phyloP scores from a whole-genome alignment of 2,113 vertebrate species.

The Toxotes jaculatrix region DNA sequence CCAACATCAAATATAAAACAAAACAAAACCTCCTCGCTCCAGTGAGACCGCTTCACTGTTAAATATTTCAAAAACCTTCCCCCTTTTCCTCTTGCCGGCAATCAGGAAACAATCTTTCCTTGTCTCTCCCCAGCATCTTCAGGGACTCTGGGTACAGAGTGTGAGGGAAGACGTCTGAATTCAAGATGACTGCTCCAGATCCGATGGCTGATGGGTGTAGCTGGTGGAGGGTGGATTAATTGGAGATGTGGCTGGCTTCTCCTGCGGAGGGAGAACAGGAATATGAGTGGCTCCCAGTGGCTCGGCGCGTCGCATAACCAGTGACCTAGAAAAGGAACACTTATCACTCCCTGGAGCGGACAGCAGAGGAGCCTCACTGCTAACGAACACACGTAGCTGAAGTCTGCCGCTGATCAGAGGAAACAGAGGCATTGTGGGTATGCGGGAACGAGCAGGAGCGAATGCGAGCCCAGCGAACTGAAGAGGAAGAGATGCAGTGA shows the following conservation, averaged over 20 bases:
- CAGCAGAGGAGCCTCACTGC: constrained; percentile 54
- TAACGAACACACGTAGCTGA: constrained; percentile 54
- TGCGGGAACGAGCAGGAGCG: not conserved
- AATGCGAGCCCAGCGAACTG: constrained; percentile 14
- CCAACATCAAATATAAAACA: constrained; percentile 81
- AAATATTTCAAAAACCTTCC: constrained; percentile 83
- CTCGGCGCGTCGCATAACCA: constrained; percentile 77
- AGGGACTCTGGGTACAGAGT: constrained; percentile 71
- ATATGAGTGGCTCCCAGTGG: constrained; percentile 75
- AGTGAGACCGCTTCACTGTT: constrained; percentile 70
- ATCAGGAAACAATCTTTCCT: constrained; percentile 84
- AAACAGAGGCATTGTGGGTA: constrained; percentile 57
- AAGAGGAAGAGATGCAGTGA: constrained; percentile 4
- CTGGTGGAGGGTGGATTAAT: constrained; percentile 75
- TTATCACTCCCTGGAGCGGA: constrained; percentile 82
- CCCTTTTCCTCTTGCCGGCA: constrained; percentile 76
- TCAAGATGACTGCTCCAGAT: constrained; percentile 82
- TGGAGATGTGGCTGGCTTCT: constrained; percentile 76
- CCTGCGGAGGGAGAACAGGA: constrained; percentile 65
- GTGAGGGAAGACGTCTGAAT: constrained; percentile 78
- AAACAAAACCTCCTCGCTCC: constrained; percentile 80
- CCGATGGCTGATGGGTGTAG: constrained; percentile 70
- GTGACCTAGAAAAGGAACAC: constrained; percentile 86
- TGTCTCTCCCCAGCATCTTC: constrained; percentile 79
- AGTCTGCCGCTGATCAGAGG: constrained; percentile 57